Conservation (phyloP, 1,140 invertebrate species). For the Formica exsecta region DNA sequence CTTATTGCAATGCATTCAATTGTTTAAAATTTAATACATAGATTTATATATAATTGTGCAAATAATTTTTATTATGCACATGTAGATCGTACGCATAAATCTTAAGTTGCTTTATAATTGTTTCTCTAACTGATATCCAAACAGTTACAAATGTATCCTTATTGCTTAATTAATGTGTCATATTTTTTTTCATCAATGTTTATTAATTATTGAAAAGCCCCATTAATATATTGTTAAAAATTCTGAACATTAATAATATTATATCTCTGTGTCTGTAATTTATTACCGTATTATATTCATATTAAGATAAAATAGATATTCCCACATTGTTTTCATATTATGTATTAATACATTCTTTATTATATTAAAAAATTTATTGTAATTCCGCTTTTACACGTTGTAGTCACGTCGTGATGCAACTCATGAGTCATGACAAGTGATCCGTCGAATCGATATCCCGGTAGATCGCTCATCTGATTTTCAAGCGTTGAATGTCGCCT, state of each 20-base stretch:
- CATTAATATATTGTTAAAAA: background rate
- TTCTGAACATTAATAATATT: background rate
- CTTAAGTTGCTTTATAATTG: background rate
- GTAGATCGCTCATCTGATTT: conserved; percentile 69
- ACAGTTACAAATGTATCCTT: background rate
- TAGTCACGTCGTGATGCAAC: background rate
- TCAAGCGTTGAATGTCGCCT: conserved; percentile 66
- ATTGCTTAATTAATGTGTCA: conserved; percentile 1
- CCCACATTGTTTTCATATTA: background rate
- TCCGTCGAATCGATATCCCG: conserved; percentile 59
- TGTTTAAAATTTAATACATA: background rate
- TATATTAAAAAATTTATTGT: background rate
- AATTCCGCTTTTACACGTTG: background rate
- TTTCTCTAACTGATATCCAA: conserved; percentile 13
- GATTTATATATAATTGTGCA: background rate
- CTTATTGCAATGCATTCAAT: background rate
- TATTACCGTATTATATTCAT: conserved; percentile 3
- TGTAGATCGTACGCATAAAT: too few species aligned
- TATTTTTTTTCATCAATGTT: background rate
- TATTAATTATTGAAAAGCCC: background rate
- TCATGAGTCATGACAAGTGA: background rate
- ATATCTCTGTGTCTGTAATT: background rate
- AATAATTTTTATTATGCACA: too few species aligned
- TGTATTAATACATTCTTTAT: background rate
- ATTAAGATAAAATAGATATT: conserved; percentile 7